Percentiles rank a stretch among this genome's conserved stretches.
phyloP scores from a whole-genome alignment of 1,140 invertebrate genomes.

The Rhagoletis pomonella region DNA sequence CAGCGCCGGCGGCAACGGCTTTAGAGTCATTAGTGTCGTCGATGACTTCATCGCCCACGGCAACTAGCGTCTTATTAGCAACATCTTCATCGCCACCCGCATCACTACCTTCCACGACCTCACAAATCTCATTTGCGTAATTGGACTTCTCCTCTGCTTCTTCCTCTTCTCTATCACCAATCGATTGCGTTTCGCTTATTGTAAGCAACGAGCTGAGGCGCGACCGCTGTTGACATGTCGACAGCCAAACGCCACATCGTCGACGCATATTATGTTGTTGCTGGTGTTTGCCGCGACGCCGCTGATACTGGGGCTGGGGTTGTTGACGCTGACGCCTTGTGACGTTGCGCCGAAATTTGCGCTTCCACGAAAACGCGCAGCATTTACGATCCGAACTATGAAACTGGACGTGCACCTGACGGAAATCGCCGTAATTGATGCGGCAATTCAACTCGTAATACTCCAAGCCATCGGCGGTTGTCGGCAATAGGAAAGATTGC shows the following conservation, averaged over 20 bases:
- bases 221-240: neutral
- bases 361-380: slow-evolving; percentile 54
- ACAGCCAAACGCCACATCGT: neutral
- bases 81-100: neutral
- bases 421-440: slow-evolving; percentile 44
- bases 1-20: too few species aligned
- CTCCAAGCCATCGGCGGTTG: neutral
- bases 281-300: neutral
- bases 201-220: neutral
- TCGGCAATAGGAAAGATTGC: neutral
- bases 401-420: slow-evolving; percentile 36
- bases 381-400: neutral
- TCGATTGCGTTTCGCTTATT: neutral
- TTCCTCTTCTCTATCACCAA: too few species aligned
- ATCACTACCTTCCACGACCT: neutral
- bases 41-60: neutral
- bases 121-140: neutral
- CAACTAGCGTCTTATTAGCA: neutral
- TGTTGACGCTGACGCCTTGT: neutral
- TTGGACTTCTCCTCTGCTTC: neutral
- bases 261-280: neutral
- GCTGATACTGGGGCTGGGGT: neutral
- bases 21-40: neutral
- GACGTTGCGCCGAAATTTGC: slow-evolving; percentile 36
- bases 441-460: slow-evolving; percentile 48